Evolutionary conservation across 2,888 invertebrate species (phyloP).

Genomic region (Eupithecia vulgata): DNA sequence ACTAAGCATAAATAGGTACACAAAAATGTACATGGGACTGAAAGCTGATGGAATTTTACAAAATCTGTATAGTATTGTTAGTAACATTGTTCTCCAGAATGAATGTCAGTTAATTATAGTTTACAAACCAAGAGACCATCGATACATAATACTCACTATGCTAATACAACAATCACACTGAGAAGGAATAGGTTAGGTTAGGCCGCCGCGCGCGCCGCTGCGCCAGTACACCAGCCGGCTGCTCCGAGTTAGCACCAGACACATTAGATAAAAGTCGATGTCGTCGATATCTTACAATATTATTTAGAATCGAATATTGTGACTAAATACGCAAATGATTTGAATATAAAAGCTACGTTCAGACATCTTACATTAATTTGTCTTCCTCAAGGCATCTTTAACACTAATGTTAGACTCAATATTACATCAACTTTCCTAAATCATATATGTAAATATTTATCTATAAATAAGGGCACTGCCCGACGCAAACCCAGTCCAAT

Average conservation of each 20-base stretch:
- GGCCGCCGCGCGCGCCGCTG: slow-evolving; percentile 26
- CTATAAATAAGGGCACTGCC: slow-evolving; percentile 53
- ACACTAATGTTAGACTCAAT: slow-evolving; percentile 26
- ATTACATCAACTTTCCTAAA: slow-evolving; percentile 25
- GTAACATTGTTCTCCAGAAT: slow-evolving; percentile 5
- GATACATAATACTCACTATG: slow-evolving; percentile 20
- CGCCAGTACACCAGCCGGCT: background rate
- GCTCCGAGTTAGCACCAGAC: slow-evolving; percentile 66
- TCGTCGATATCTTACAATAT: slow-evolving; percentile 57
- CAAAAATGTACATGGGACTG: background rate
- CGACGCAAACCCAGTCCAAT: slow-evolving; percentile 51
- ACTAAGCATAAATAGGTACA: too few species aligned
- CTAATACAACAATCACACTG: slow-evolving; percentile 20
- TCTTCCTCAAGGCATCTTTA: slow-evolving; percentile 31
- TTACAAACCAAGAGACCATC: slow-evolving; percentile 11
- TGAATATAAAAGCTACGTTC: slow-evolving; percentile 38
- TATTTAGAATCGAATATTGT: slow-evolving; percentile 42
- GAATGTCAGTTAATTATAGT: slow-evolving; percentile 11
- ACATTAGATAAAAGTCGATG: slow-evolving; percentile 66
- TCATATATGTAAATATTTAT: slow-evolving; percentile 43
- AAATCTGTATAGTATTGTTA: too few species aligned
- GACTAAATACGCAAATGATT: slow-evolving; percentile 50
- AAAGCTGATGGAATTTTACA: background rate
- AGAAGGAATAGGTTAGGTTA: slow-evolving; percentile 25
- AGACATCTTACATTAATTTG: slow-evolving; percentile 37